These are phyloP conservation scores for Lepeophtheirus salmonis DNA, from an alignment of 1,140 invertebrate genomes.

Conservation along the genomic window DNA sequence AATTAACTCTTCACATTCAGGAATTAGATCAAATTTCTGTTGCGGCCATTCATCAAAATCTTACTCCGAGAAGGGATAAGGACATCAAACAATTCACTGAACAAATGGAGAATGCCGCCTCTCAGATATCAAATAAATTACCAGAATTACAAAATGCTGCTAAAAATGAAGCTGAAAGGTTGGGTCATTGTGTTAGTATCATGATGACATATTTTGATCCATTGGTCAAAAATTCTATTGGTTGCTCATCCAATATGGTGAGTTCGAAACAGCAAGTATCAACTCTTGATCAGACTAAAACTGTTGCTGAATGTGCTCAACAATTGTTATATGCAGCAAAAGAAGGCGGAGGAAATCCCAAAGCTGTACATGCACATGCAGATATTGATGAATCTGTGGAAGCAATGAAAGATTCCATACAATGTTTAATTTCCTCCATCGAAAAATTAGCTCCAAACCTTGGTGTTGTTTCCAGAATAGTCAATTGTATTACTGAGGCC, in stretches of 20 bases:
- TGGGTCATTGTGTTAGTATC: slow-evolving; percentile 68
- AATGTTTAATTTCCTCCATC: slow-evolving; percentile 57
- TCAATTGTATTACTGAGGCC: slow-evolving; percentile 70
- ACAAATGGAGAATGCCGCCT: slow-evolving; percentile 42
- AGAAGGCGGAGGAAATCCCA: slow-evolving; percentile 78
- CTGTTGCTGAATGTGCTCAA: slow-evolving; percentile 69
- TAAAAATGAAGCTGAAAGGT: slow-evolving; percentile 73
- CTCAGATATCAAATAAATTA: slow-evolving; percentile 55
- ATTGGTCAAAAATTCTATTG: slow-evolving; percentile 56
- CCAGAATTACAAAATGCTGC: slow-evolving; percentile 55
- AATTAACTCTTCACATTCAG: slow-evolving; percentile 48
- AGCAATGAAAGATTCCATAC: slow-evolving; percentile 39
- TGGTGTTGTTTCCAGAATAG: slow-evolving; percentile 55
- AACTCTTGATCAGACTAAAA: slow-evolving; percentile 77
- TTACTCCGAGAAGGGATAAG: slow-evolving; percentile 49
- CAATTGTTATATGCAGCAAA: slow-evolving; percentile 68
- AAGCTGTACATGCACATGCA: slow-evolving; percentile 51
- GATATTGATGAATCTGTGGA: slow-evolving; percentile 64
- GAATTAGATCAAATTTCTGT: slow-evolving; percentile 70
- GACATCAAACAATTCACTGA: slow-evolving; percentile 51
- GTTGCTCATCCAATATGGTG: slow-evolving; percentile 60
- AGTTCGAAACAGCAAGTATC: slow-evolving; percentile 73
- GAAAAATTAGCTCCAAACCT: slow-evolving; percentile 66
- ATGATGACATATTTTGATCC: slow-evolving; percentile 65
- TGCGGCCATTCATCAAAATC: slow-evolving; percentile 60